A percentile compares a stretch with the other conserved stretches of the same genome.
Evolutionary conservation across 2,113 vertebrate species (phyloP).

Genomic region (Madoqua kirkii): DNA sequence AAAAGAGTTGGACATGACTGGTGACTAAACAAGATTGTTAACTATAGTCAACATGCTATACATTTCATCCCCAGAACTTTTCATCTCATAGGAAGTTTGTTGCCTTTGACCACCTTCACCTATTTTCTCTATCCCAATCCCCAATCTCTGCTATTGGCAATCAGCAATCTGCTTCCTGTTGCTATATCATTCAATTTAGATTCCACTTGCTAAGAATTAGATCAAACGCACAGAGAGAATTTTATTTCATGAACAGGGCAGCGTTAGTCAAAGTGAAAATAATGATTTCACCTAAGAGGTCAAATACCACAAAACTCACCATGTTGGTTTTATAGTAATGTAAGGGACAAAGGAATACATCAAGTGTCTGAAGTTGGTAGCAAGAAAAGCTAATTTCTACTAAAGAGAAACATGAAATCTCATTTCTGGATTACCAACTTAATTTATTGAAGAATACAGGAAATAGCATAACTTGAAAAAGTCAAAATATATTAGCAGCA

Average conservation of each 20-base stretch:
- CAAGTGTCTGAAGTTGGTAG: not conserved
- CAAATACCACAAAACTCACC: slow-evolving; percentile 29
- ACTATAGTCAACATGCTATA: not conserved
- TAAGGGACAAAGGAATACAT: not conserved
- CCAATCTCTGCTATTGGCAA: not conserved
- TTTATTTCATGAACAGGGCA: slow-evolving; percentile 41
- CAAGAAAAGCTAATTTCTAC: not conserved
- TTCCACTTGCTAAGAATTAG: not conserved
- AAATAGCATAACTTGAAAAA: slow-evolving; percentile 3
- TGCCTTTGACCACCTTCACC: not conserved
- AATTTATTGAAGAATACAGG: not conserved
- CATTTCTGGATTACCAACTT: not conserved
- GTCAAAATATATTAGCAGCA: not conserved
- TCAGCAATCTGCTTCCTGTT: not conserved
- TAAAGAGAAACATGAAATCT: slow-evolving; percentile 6
- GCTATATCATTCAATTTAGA: not conserved
- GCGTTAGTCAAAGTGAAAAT: slow-evolving; percentile 17
- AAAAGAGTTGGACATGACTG: not conserved
- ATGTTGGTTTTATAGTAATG: not conserved
- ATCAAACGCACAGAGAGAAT: not conserved
- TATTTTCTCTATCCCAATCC: not conserved
- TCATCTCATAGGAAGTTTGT: not conserved
- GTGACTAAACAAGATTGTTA: not conserved
- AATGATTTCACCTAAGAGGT: not conserved
- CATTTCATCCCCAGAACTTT: not conserved